phyloP scores from a whole-genome alignment of 2,888 invertebrate species.

The Sicus ferrugineus region DNA sequence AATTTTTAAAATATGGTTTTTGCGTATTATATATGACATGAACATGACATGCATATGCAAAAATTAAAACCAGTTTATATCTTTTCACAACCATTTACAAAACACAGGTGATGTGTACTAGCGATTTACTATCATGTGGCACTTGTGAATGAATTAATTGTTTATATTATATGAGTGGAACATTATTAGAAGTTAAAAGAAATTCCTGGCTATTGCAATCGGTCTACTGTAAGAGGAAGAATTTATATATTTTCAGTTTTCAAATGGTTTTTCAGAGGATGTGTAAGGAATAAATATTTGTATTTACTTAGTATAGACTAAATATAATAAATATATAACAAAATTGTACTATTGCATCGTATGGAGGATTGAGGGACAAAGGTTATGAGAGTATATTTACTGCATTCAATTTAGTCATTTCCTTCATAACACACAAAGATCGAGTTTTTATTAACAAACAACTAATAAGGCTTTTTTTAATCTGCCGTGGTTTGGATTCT shows the following conservation, averaged over 20 bases:
- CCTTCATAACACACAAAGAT: constrained; percentile 6
- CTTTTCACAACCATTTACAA: neutral
- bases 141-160: constrained; percentile 52
- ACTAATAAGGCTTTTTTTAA: no score
- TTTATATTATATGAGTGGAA: constrained; percentile 30
- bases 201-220: constrained; percentile 61
- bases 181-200: constrained; percentile 30
- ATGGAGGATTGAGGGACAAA: constrained; percentile 55
- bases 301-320: constrained; percentile 48
- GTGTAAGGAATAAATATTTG: constrained; percentile 60
- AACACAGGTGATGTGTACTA: neutral
- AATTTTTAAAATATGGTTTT: constrained; percentile 11
- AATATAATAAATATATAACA: constrained; percentile 54
- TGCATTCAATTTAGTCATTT: constrained; percentile 16
- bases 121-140: constrained; percentile 45
- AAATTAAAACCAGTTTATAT: constrained; percentile 14
- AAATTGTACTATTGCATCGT: constrained; percentile 65
- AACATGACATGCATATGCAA: constrained; percentile 7
- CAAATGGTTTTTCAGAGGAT: constrained; percentile 53
- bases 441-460: no score
- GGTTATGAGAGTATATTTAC: constrained; percentile 33
- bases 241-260: constrained; percentile 41
- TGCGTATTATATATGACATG: constrained; percentile 8
- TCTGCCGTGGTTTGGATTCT: no score
- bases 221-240: constrained; percentile 62